A percentile compares a stretch with the other conserved stretches of the same genome.
Conservation (phyloP, 2,888 invertebrate species). For the Elysia crispata region DNA sequence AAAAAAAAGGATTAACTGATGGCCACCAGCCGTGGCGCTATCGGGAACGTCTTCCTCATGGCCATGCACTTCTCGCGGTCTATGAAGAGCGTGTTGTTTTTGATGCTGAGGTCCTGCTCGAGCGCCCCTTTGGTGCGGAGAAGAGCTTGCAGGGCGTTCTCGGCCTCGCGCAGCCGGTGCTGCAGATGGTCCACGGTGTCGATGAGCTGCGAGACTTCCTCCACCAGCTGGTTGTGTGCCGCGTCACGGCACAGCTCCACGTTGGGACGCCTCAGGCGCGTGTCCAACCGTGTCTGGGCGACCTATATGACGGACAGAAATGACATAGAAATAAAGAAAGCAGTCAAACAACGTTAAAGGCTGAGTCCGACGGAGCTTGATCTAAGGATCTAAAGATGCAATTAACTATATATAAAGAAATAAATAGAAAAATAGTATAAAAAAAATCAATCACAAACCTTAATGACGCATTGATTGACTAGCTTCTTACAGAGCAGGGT, state of each 20-base stretch:
- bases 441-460: no score
- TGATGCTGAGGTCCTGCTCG: conserved; percentile 90
- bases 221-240: conserved; percentile 88
- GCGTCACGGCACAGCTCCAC: conserved; percentile 93
- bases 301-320: conserved; percentile 58
- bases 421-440: no score
- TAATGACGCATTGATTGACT: no score
- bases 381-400: no score
- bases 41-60: conserved; percentile 91
- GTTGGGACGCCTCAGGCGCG: conserved; percentile 91
- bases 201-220: conserved; percentile 91
- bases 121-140: conserved; percentile 89
- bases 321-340: no score
- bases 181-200: conserved; percentile 89
- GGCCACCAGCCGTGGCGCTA: conserved; percentile 71
- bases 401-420: no score
- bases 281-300: conserved; percentile 90
- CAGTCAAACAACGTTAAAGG: no score
- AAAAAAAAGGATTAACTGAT: neutral
- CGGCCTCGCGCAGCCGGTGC: conserved; percentile 84
- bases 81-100: conserved; percentile 93
- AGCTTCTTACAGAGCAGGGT: no score
- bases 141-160: conserved; percentile 80
- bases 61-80: conserved; percentile 97
- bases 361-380: no score